A percentile compares a stretch with the other conserved stretches of the same genome.
Conservation (phyloP, 2,888 invertebrate genomes). For the Scotopteryx bipunctaria region DNA sequence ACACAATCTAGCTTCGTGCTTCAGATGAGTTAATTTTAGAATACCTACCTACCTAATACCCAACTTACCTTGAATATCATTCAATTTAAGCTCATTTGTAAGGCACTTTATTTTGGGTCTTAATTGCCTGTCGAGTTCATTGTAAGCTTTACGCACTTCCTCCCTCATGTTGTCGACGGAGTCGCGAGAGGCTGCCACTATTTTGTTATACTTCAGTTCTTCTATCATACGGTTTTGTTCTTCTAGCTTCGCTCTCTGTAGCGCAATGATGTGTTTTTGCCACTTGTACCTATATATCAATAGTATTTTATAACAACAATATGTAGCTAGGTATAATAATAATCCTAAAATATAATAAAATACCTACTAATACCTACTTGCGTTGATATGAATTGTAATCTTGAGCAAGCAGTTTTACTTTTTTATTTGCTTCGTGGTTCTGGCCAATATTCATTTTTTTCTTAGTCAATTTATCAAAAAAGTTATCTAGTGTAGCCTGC, state of each 20-base stretch:
- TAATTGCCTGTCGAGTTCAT: constrained; percentile 79
- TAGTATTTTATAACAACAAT: too few species aligned
- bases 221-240: constrained; percentile 89
- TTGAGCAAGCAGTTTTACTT: constrained; percentile 54
- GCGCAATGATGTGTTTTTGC: constrained; percentile 88
- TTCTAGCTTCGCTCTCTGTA: constrained; percentile 87
- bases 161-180: constrained; percentile 83
- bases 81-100: constrained; percentile 72
- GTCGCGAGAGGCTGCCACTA: constrained; percentile 85
- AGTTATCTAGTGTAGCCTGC: constrained; percentile 59
- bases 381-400: constrained; percentile 75
- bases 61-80: constrained; percentile 68
- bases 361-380: constrained; percentile 52
- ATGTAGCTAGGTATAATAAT: too few species aligned
- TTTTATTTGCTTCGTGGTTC: constrained; percentile 46
- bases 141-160: constrained; percentile 81
- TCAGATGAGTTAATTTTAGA: too few species aligned
- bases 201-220: constrained; percentile 87
- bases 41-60: too few species aligned
- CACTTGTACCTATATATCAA: constrained; percentile 82
- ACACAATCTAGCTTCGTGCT: too few species aligned
- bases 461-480: constrained; percentile 69
- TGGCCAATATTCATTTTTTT: constrained; percentile 55
- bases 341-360: too few species aligned
- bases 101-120: constrained; percentile 83